Percentiles rank a stretch among this genome's conserved stretches.
These are phyloP conservation scores for Tyria jacobaeae DNA, from an alignment of 2,888 invertebrate species.

Conservation along the genomic window DNA sequence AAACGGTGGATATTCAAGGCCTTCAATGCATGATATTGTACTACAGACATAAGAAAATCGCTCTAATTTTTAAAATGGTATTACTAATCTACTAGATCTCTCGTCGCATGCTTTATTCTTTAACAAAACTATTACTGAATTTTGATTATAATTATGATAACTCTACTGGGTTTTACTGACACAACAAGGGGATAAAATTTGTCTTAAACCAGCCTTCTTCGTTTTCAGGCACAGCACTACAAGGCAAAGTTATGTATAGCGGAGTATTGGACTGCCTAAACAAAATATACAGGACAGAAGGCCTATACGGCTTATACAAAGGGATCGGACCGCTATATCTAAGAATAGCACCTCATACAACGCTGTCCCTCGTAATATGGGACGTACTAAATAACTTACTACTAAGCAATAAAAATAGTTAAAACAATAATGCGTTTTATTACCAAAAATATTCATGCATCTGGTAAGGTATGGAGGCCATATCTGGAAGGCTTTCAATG, in stretches of 20 bases:
- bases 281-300: conserved; percentile 92
- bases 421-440: conserved; percentile 37
- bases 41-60: too few species aligned
- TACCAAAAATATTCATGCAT: conserved; percentile 3
- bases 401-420: conserved; percentile 61
- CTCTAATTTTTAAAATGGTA: too few species aligned
- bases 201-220: background rate
- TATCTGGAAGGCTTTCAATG: too few species aligned
- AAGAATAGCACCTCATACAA: conserved; percentile 92
- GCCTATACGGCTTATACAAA: conserved; percentile 92
- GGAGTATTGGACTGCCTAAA: conserved; percentile 91
- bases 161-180: background rate
- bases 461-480: too few species aligned
- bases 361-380: conserved; percentile 92
- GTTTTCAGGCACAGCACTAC: conserved; percentile 86
- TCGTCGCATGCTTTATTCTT: too few species aligned
- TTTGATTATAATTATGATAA: background rate
- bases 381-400: conserved; percentile 82
- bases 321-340: conserved; percentile 92
- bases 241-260: conserved; percentile 89
- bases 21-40: too few species aligned
- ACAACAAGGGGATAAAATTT: background rate
- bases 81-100: too few species aligned
- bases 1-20: too few species aligned
- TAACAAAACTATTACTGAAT: too few species aligned